Percentiles rank a stretch among this genome's conserved stretches.
These are phyloP conservation scores for Leptinotarsa juncta DNA, from an alignment of 2,888 invertebrate genomes.

Conservation along the genomic window DNA sequence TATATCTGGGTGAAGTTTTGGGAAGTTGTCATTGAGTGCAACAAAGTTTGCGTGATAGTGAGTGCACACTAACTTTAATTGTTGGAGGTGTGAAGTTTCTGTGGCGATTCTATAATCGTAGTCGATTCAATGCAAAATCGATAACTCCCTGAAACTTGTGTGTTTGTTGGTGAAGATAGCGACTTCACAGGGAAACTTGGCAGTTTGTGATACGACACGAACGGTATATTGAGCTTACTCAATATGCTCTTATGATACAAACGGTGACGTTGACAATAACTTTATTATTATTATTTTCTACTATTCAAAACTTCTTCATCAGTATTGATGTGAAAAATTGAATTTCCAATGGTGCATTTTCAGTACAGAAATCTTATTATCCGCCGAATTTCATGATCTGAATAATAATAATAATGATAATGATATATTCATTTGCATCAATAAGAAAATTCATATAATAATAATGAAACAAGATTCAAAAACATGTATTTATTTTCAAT, in stretches of 20 bases:
- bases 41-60: conserved; percentile 50
- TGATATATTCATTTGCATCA: too few relatives aligned
- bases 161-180: background rate
- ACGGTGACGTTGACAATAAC: background rate
- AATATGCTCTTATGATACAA: background rate
- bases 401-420: too few relatives aligned
- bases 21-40: conserved; percentile 43
- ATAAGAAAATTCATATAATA: too few relatives aligned
- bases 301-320: too few relatives aligned
- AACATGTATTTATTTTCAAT: too few relatives aligned
- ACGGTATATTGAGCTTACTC: background rate
- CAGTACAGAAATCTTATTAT: too few relatives aligned
- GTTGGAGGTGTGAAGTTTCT: conserved; percentile 59
- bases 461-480: too few relatives aligned
- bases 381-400: too few relatives aligned
- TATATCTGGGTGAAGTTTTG: conserved; percentile 45
- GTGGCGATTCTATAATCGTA: conserved; percentile 59
- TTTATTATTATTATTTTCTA: too few relatives aligned
- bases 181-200: background rate
- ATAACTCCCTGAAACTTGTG: conserved; percentile 52
- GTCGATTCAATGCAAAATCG: conserved; percentile 57
- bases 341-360: too few relatives aligned
- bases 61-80: conserved; percentile 59
- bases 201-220: conserved; percentile 3
- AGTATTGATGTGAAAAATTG: too few relatives aligned